Conservation (phyloP, 2,113 vertebrate species). For the Paradoxurus hermaphroditus region DNA sequence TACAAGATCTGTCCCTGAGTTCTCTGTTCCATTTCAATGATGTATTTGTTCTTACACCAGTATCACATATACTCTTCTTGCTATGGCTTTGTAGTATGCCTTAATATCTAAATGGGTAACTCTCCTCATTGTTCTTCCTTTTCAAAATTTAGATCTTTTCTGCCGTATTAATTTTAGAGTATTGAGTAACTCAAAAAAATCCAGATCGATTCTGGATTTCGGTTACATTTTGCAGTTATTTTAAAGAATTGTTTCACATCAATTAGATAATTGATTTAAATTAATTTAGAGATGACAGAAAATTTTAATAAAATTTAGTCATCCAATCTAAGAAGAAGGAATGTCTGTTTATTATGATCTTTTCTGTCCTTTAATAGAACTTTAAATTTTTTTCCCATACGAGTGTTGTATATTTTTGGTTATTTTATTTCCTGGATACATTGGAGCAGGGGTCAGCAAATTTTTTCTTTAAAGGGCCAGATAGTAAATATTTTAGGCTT, state of each 20-base stretch:
- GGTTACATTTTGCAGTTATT: not conserved
- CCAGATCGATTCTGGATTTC: not conserved
- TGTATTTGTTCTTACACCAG: not conserved
- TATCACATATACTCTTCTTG: constrained; percentile 33
- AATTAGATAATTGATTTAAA: not conserved
- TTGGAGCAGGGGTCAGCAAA: not conserved
- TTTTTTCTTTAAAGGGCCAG: not conserved
- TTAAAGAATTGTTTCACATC: constrained; percentile 21
- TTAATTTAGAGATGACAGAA: not conserved
- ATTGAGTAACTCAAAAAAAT: not conserved
- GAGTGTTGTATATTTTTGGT: not conserved
- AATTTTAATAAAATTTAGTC: constrained; percentile 15
- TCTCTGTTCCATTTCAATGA: not conserved
- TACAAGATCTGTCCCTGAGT: not conserved
- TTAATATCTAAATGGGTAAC: constrained; percentile 5
- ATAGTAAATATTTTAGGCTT: constrained; percentile 21
- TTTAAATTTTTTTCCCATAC: not conserved
- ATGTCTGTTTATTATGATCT: not conserved
- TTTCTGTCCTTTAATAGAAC: constrained; percentile 32
- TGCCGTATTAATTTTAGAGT: constrained; percentile 20
- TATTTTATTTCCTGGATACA: not conserved
- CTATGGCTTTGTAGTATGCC: not conserved
- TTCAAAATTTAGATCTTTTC: constrained; percentile 43
- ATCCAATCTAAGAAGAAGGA: not conserved
- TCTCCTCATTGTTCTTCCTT: not conserved